Evolutionary conservation across 2,113 vertebrate genomes (phyloP), one percentile per base, ranked within the genome.

Genomic region (Alligator mississippiensis): DNA sequence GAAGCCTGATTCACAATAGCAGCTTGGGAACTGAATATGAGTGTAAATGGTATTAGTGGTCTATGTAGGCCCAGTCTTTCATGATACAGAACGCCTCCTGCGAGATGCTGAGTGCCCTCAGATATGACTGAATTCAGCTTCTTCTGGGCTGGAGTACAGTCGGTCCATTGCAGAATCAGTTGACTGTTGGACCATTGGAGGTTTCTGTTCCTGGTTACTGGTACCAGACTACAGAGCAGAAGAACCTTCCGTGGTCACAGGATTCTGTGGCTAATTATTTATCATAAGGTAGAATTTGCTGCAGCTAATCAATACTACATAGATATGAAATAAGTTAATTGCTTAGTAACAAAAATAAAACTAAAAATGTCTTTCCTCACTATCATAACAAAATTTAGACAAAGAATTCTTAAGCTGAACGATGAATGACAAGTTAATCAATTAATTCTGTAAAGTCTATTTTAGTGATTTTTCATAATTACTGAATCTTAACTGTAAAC

Each of bases 1-100:
- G 74, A 38, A 62, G 90, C n/a, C 74, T 60, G 16, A 83, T 54
- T 72, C 5, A 57, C 21, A 85, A 9, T 34, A n/a, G 24, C 80
- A 84, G 81, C 38, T 72, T 70, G 47, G 34, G 74, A 86, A 70
- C 22, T 82, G 78, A 80, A 77, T 60, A 21, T 27, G 86, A 60
- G 3, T 22, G 25, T 34, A 89, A 93, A 81, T 16, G 5, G 59
- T n/a, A 57, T 64, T 70, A 85, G 80, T 82, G 54, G 18, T 80
- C 25, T 18, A 13, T 2, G 57, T 15, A 24, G 79, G 74, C 82
- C 58, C 12, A 2, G 22, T 85, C 84, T 62, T 70, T 90, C 58
- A 34, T 1, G 2, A 38, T 1, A 63, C 0, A 1, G 27, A 63
- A 11, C 54, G 80, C 5, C 54, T 61, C 4, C 25, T 74, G 34